A percentile compares a stretch with the other conserved stretches of the same genome.
phyloP scores from a whole-genome alignment of 2,113 vertebrate species.

The Diphyllodes magnificus region DNA sequence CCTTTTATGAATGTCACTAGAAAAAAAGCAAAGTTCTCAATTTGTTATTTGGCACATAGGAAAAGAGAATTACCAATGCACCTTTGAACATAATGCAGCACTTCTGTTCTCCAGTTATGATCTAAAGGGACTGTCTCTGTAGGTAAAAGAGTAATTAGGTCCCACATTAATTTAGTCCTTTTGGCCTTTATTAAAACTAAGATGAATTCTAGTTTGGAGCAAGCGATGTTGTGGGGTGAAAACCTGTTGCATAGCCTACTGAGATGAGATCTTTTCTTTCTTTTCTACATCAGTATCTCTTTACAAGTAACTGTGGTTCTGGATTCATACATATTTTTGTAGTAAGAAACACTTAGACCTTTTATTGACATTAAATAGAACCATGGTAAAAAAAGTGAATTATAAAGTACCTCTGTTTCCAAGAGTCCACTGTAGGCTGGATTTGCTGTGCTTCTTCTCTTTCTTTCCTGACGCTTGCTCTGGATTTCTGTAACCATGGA shows the following conservation, averaged over 20 bases:
- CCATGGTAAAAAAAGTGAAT: neutral
- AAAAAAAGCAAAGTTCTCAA: neutral
- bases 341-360: neutral
- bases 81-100: neutral
- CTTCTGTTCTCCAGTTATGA: neutral
- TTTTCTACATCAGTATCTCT: neutral
- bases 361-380: neutral
- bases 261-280: neutral
- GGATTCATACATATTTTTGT: neutral
- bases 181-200: neutral
- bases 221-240: neutral
- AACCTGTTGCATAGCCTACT: slow-evolving; percentile 27
- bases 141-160: neutral
- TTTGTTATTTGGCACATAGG: neutral
- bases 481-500: slow-evolving; percentile 84
- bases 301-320: neutral
- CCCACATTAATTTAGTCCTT: neutral
- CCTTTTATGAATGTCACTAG: neutral
- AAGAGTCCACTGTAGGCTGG: slow-evolving; percentile 93
- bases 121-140: neutral
- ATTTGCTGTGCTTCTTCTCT: slow-evolving; percentile 94
- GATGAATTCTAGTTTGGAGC: neutral
- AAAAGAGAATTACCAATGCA: neutral
- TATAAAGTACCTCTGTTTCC: slow-evolving; percentile 85
- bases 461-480: slow-evolving; percentile 93